These are phyloP conservation scores for Jaculus jaculus DNA, from an alignment of 2,113 vertebrate species.

Conservation along the genomic window DNA sequence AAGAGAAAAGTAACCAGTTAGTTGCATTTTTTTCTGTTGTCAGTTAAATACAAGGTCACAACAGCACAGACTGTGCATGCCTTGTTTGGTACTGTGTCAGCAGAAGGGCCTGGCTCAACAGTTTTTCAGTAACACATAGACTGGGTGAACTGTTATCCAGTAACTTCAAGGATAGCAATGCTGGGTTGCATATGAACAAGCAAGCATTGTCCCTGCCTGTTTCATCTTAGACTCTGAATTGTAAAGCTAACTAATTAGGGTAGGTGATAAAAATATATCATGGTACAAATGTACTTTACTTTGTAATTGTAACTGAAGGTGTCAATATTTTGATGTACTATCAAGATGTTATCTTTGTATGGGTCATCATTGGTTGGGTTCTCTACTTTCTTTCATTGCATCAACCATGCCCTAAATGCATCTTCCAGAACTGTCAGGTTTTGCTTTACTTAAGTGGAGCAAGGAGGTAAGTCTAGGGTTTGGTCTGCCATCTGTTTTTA, in stretches of 20 bases:
- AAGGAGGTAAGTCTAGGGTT: background rate
- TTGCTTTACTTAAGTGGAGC: constrained; percentile 8
- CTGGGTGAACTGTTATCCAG: background rate
- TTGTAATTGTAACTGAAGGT: constrained; percentile 34
- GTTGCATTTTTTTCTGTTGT: too few relatives aligned
- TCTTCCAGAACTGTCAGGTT: background rate
- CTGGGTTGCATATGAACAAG: background rate
- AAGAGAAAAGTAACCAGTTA: too few relatives aligned
- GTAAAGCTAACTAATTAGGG: background rate
- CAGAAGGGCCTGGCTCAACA: too few relatives aligned
- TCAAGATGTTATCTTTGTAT: background rate
- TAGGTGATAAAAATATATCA: background rate
- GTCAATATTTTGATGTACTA: background rate
- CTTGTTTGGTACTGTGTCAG: too few relatives aligned
- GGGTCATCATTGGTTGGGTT: background rate
- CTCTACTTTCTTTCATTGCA: background rate
- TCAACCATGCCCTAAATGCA: background rate
- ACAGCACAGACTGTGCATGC: too few relatives aligned
- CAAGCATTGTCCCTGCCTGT: background rate
- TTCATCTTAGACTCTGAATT: background rate
- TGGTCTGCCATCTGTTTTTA: background rate
- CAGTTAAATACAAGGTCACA: too few relatives aligned
- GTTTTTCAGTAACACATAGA: background rate
- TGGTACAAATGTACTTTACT: background rate
- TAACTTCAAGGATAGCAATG: background rate